Base-by-base conservation (phyloP, 1,140 invertebrate species). In the Drosophila sulfurigaster region DNA sequence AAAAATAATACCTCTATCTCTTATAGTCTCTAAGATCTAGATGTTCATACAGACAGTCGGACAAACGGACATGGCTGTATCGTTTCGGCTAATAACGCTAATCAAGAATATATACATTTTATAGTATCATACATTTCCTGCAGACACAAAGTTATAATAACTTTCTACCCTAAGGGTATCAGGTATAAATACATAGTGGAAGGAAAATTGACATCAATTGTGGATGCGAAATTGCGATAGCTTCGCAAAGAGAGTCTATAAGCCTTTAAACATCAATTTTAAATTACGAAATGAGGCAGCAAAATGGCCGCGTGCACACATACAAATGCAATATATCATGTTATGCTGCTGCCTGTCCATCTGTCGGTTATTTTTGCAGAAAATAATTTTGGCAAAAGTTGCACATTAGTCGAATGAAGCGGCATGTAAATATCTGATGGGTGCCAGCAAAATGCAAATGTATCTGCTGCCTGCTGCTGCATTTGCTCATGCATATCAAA, bases 401-500 rank as follows among this genome's bases (percentile, higher is more conserved):
- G 32, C 45, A 72, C 64, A 64, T 82, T 45, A 65, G 28, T 11
- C 51, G 54, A 57, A 68, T 63, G 70, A 28, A 49, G 60, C 60
- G 11, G 52, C 20, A 56, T 75, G 62, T 30, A 71, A 81, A 81
- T 68, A 75, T 58, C 15, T 45, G 46, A 25, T 38, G 65, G 74
- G 25, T 57, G 52, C 51, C 52, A 52, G 20, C 45, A 54, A 69
- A 54, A 83, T 83, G 68, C 49, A 70, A 52, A 72, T 75, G 48
- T 62, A 25, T 25, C 20, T 25, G 20, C 20, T 25, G 20, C 20
- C 20, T 25, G 20, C 5, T 41, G 20, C 13, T 70, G 60, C 79
- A 69, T 41, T 68, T 28, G 35, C 41, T 62, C 49, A 51, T 48
- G 67, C 67, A 72, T 75, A 75, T 73, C 60, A 66, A 60, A 79